A percentile compares a stretch with the other conserved stretches of the same genome.
These are phyloP conservation scores for Mechanitis mazaeus DNA, from an alignment of 2,888 invertebrate species.

Conservation along the genomic window DNA sequence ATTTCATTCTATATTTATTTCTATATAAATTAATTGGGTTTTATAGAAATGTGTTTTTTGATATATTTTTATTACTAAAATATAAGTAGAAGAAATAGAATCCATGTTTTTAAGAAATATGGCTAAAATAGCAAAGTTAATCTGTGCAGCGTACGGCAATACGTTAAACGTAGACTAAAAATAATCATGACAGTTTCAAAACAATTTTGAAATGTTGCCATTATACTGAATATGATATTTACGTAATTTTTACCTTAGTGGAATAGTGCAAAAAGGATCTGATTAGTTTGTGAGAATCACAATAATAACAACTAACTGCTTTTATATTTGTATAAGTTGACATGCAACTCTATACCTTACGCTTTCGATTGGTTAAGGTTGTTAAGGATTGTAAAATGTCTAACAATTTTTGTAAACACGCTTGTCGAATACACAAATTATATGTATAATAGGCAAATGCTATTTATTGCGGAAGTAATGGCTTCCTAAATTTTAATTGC, in stretches of 20 bases:
- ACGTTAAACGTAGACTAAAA: conserved; percentile 7
- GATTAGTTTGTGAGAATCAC: conserved; percentile 47
- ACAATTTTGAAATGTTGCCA: conserved; percentile 63
- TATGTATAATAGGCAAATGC: conserved; percentile 67
- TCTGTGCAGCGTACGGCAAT: too few species aligned
- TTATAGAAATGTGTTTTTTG: too few species aligned
- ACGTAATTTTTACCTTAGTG: conserved; percentile 55
- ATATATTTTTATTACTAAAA: too few species aligned
- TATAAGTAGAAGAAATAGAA: too few species aligned
- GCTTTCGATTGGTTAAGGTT: conserved; percentile 41
- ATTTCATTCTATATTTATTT: too few species aligned
- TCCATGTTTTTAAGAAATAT: too few species aligned
- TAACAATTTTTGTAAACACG: conserved; percentile 77
- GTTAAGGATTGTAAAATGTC: conserved; percentile 57
- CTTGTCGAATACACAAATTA: conserved; percentile 74
- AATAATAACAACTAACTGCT: conserved; percentile 32
- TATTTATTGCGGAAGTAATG: conserved; percentile 78
- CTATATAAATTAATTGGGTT: too few species aligned
- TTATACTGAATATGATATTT: conserved; percentile 44
- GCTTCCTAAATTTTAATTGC: conserved; percentile 76
- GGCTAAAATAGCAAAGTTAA: too few species aligned
- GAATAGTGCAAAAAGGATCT: conserved; percentile 45
- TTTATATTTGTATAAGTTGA: conserved; percentile 32
- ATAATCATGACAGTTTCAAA: conserved; percentile 47
- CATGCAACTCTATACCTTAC: conserved; percentile 57